Percentiles rank a stretch among this genome's conserved stretches.
Conservation (phyloP, 2,888 invertebrate species). For the Erebia epiphron region DNA sequence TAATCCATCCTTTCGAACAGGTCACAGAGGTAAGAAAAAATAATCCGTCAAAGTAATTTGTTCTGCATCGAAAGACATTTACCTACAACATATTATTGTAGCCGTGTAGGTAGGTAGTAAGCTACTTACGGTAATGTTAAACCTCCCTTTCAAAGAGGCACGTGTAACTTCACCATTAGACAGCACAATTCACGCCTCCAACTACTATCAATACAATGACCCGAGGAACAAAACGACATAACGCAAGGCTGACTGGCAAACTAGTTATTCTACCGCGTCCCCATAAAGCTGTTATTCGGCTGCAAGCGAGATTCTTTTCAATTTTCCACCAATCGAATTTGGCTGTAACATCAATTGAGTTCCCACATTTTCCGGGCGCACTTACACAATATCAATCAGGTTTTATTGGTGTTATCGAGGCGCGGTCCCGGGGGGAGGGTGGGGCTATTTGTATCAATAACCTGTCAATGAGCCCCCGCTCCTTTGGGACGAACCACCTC, state of each 20-base stretch:
- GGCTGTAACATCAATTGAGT: slow-evolving; percentile 82
- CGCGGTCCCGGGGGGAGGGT: slow-evolving; percentile 57
- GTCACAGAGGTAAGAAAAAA: background rate
- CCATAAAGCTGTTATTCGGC: slow-evolving; percentile 52
- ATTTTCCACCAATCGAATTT: slow-evolving; percentile 82
- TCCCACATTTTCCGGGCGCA: slow-evolving; percentile 82
- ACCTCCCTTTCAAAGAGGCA: slow-evolving; percentile 42
- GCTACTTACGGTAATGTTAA: slow-evolving; percentile 2
- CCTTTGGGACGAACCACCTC: slow-evolving; percentile 69
- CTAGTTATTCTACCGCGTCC: slow-evolving; percentile 50
- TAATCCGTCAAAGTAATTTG: background rate
- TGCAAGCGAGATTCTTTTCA: slow-evolving; percentile 67
- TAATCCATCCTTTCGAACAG: background rate
- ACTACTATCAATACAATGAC: slow-evolving; percentile 66
- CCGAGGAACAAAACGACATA: slow-evolving; percentile 53
- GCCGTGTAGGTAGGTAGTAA: background rate
- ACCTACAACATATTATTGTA: background rate
- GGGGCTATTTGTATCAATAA: slow-evolving; percentile 82
- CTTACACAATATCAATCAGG: slow-evolving; percentile 84
- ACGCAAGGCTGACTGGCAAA: slow-evolving; percentile 40
- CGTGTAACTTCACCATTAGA: slow-evolving; percentile 63
- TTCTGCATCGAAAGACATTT: background rate
- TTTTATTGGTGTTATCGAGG: slow-evolving; percentile 82
- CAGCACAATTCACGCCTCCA: slow-evolving; percentile 77
- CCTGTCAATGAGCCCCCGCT: slow-evolving; percentile 81